phyloP scores from a whole-genome alignment of 2,888 invertebrate genomes.

The Loripinus fragilis region DNA sequence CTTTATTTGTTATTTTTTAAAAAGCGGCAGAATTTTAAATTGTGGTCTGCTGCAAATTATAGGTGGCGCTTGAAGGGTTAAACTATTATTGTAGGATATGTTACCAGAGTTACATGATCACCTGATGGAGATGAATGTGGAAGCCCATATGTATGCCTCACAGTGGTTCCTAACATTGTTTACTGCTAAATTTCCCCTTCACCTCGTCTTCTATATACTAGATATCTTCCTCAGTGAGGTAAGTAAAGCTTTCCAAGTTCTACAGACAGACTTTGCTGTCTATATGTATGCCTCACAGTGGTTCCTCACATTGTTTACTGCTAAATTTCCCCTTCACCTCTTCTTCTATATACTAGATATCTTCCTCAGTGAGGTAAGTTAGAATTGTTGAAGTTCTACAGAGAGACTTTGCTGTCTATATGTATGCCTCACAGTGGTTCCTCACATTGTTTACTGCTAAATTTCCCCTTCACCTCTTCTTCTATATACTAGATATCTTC shows the following conservation, averaged over 20 bases:
- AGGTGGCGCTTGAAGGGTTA: too few species aligned
- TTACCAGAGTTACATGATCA: constrained; percentile 84
- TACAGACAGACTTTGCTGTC: too few species aligned
- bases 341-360: constrained; percentile 99
- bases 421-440: constrained; percentile 99
- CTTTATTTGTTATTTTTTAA: too few species aligned
- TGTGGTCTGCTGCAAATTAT: too few species aligned
- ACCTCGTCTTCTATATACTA: constrained; percentile 97
- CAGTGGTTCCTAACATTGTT: constrained; percentile 99
- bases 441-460: constrained; percentile 99
- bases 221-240: constrained; percentile 93
- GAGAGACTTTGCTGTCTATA: too few species aligned
- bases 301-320: constrained; percentile 99
- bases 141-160: constrained; percentile 99
- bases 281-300: constrained; percentile 99
- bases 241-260: constrained; percentile 33
- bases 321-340: constrained; percentile 98
- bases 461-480: constrained; percentile 98
- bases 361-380: constrained; percentile 89
- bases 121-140: constrained; percentile 90
- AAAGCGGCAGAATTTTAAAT: too few species aligned
- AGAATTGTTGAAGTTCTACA: too few species aligned
- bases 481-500: constrained; percentile 98
- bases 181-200: constrained; percentile 98
- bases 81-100: constrained; percentile 83